Percentiles rank a stretch among this genome's conserved stretches.
Evolutionary conservation across 2,888 invertebrate species (phyloP).

Genomic region (Stenodera caucasica): DNA sequence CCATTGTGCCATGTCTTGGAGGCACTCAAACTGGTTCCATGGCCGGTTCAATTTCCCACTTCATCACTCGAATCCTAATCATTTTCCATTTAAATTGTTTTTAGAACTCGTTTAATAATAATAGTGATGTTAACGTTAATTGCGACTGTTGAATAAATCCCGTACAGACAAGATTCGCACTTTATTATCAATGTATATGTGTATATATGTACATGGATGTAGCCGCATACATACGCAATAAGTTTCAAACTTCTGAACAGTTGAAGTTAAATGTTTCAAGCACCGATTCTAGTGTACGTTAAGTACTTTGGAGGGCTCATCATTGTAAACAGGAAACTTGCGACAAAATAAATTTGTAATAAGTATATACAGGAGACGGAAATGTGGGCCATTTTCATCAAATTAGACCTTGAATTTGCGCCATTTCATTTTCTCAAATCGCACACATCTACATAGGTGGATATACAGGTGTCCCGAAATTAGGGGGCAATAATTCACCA

Average conservation of each 20-base stretch:
- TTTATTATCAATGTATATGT: no score
- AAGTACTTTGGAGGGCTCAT: neutral
- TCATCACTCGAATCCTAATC: no score
- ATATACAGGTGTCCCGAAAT: no score
- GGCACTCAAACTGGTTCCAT: neutral
- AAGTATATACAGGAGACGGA: no score
- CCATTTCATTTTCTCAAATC: no score
- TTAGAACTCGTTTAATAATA: neutral
- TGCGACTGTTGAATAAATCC: neutral
- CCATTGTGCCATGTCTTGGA: neutral
- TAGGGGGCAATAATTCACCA: no score
- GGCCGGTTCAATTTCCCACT: neutral
- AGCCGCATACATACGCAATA: neutral
- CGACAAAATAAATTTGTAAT: no score
- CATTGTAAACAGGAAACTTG: neutral
- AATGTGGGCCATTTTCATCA: no score
- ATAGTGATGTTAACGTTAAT: neutral
- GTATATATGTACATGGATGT: no score
- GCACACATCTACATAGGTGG: no score
- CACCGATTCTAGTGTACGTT: neutral
- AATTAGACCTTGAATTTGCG: no score
- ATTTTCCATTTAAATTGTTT: no score
- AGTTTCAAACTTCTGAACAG: neutral
- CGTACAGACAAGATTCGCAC: neutral
- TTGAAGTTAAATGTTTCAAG: constrained; percentile 1